These are phyloP conservation scores for Lepus europaeus DNA, from an alignment of 2,113 vertebrate species.

Conservation along the genomic window DNA sequence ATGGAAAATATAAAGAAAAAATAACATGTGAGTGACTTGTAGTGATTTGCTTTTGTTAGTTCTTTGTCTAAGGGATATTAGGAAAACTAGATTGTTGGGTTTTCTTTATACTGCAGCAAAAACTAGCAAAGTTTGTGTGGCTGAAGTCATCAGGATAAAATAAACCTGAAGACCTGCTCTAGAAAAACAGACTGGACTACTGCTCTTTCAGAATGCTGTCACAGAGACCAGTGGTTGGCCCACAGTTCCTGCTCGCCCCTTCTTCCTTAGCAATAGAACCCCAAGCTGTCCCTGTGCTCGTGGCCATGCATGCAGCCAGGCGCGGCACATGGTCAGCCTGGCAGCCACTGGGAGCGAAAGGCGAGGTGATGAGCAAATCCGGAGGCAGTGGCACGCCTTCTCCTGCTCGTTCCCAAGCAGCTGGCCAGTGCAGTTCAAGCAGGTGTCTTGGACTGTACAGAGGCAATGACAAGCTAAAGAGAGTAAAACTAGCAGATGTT, in stretches of 20 bases:
- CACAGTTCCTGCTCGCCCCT: not conserved
- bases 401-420: not conserved
- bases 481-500: not conserved
- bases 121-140: not conserved
- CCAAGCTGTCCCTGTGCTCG: not conserved
- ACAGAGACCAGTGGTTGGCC: not conserved
- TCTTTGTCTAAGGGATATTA: slow-evolving; percentile 21
- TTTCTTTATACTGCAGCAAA: not conserved
- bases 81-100: not conserved
- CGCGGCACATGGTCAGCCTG: not conserved
- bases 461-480: not conserved
- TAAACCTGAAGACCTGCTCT: not conserved
- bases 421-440: not conserved
- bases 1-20: not conserved
- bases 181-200: not conserved
- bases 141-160: slow-evolving; percentile 40
- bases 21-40: not conserved
- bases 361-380: not conserved
- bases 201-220: slow-evolving; percentile 38
- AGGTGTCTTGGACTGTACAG: not conserved
- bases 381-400: not conserved
- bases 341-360: not conserved
- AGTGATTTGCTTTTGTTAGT: not conserved
- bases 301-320: not conserved
- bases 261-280: not conserved